Conservation (phyloP, 2,113 vertebrate genomes). For the Eupsittula cactorum region DNA sequence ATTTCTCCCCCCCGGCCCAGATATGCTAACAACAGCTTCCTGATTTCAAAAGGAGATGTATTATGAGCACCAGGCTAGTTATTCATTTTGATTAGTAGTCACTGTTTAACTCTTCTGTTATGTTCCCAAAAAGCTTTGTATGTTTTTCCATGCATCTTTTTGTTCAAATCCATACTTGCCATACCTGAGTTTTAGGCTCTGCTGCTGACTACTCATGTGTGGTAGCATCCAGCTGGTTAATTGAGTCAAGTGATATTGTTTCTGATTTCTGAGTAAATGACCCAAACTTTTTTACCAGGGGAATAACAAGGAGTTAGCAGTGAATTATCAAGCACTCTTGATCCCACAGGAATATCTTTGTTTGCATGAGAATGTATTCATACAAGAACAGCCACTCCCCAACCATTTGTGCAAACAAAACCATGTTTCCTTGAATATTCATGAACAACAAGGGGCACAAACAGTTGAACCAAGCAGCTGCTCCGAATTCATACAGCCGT, state of each 20-base stretch:
- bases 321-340: background rate
- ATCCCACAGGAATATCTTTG: constrained; percentile 27
- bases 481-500: background rate
- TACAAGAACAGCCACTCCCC: constrained; percentile 29
- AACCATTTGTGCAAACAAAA: constrained; percentile 50
- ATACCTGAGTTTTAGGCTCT: background rate
- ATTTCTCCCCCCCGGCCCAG: background rate
- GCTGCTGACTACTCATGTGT: background rate
- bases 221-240: background rate
- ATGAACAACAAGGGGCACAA: constrained; percentile 37
- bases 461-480: constrained; percentile 48
- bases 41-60: background rate
- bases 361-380: constrained; percentile 23
- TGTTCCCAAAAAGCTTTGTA: background rate
- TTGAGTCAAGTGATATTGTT: background rate
- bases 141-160: background rate
- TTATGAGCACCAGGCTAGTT: background rate
- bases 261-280: background rate
- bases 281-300: background rate
- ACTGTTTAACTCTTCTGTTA: background rate
- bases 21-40: background rate
- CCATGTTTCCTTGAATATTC: constrained; percentile 57
- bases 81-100: background rate
- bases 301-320: background rate
- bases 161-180: background rate